Evolutionary conservation across 2,797 vertebrate species (phyloP).

Genomic region (Liparis tanakae): DNA sequence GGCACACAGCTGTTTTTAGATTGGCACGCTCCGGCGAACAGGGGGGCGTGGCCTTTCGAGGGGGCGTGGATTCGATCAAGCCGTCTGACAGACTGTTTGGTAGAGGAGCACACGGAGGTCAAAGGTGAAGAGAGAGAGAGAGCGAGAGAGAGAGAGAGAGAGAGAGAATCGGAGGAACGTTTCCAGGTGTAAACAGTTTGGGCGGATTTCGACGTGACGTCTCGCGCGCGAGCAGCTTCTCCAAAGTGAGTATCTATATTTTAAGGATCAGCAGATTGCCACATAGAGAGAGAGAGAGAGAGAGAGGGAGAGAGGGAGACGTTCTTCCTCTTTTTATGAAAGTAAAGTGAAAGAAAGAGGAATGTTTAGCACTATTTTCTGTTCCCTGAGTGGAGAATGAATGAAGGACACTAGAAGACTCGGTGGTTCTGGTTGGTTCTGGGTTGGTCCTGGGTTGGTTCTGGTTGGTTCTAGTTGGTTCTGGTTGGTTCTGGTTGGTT

Average conservation of each 20-base stretch:
- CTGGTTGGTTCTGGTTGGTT: no score
- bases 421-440: no score
- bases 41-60: no score
- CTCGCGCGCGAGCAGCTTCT: background rate
- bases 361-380: background rate
- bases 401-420: background rate
- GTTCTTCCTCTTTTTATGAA: no score
- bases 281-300: no score
- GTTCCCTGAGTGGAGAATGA: background rate
- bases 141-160: background rate
- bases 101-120: background rate
- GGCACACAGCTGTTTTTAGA: slow-evolving; percentile 21
- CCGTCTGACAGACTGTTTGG: background rate
- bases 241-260: no score
- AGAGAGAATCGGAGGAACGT: background rate
- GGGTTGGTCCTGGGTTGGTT: slow-evolving; percentile 10
- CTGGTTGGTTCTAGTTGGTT: no score
- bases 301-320: no score
- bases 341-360: background rate
- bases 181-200: background rate
- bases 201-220: background rate
- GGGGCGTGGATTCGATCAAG: slow-evolving; percentile 46
- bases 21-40: slow-evolving; percentile 42
- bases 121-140: slow-evolving; percentile 17
- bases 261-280: no score